A percentile compares a stretch with the other conserved stretches of the same genome.
phyloP scores from a whole-genome alignment of 2,888 invertebrate genomes.

The Heliconius hortense region DNA sequence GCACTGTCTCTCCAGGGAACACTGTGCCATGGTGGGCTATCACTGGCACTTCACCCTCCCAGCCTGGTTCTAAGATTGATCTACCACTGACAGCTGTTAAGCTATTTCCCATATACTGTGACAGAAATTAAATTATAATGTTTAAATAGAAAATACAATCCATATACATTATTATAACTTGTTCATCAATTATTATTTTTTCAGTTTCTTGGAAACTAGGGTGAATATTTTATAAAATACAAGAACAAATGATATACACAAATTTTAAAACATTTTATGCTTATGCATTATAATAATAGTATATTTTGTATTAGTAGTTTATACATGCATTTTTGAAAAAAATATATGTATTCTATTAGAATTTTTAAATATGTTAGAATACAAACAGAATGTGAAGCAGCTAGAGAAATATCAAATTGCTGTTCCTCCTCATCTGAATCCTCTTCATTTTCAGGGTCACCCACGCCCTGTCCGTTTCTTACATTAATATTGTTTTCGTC shows the following conservation, averaged over 20 bases:
- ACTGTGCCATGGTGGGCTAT: conserved; percentile 64
- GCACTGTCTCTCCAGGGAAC: conserved; percentile 77
- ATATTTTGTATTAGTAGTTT: not conserved
- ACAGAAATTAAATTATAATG: not conserved
- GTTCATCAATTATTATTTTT: too few relatives aligned
- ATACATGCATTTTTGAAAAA: not conserved
- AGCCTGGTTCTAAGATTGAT: conserved; percentile 67
- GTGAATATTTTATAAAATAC: too few relatives aligned
- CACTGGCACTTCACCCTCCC: conserved; percentile 65
- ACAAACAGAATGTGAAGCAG: conserved; percentile 70
- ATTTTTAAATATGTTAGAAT: not conserved
- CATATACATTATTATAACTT: not conserved
- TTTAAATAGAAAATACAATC: not conserved
- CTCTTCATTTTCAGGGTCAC: conserved; percentile 39
- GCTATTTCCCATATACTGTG: conserved; percentile 68
- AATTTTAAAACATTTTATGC: too few relatives aligned
- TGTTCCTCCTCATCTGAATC: conserved; percentile 55
- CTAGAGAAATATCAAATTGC: conserved; percentile 66
- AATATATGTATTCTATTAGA: not conserved
- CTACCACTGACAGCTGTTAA: conserved; percentile 61
- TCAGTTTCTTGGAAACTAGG: too few relatives aligned
- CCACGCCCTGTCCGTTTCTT: conserved; percentile 34
- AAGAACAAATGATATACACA: too few relatives aligned
- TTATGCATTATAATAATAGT: not conserved
- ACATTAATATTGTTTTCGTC: conserved; percentile 33